Evolutionary conservation across 2,888 invertebrate genomes (phyloP), one percentile per base, ranked within the genome.

Genomic region (Lottia gigantea): DNA sequence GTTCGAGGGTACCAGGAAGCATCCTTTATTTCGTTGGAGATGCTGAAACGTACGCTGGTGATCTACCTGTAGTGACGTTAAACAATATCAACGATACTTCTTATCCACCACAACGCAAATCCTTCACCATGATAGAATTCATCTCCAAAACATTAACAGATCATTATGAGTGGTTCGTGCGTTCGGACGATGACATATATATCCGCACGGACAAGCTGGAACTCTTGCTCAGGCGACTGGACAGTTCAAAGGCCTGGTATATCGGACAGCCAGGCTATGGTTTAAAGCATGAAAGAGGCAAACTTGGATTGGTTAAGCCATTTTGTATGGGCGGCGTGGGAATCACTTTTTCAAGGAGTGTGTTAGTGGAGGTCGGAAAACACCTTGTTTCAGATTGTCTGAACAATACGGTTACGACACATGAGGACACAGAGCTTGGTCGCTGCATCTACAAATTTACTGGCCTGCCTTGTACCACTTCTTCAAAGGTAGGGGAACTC

Each of bases 251-350:
- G 84, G 92, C 94, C 8, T 93, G 94, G 90, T 96, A 95, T 85
- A 95, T 97, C 75, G 91, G 91, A 7, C 91, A 91, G 76, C 88
- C 90, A 11, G 90, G 90, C 15, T 82, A 87, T 40, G 90, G 90
- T n/a, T 89, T 86, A 63, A 83, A 83, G 72, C 88, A 94, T 74
- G 97, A 98, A 87, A 93, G 95, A 84, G 97, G 97, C 3, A 91
- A 94, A 49, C 89, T 98, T 47, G 93, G 95, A 11, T 90, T 98
- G 81, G 66, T 68, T 8, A 97, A 98, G 89, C 98, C 98, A 89
- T 98, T 97, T 89, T 98, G 98, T 87, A 98, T 98, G 98, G 98
- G 98, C 25, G 98, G 98, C 0, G 97, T 98, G 0, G 98, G 98
- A 0, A 95, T 98, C 66, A 92, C 98, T 68, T 89, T 97, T 76